phyloP scores from a whole-genome alignment of 2,113 vertebrate genomes.

The Ranitomeya imitator region DNA sequence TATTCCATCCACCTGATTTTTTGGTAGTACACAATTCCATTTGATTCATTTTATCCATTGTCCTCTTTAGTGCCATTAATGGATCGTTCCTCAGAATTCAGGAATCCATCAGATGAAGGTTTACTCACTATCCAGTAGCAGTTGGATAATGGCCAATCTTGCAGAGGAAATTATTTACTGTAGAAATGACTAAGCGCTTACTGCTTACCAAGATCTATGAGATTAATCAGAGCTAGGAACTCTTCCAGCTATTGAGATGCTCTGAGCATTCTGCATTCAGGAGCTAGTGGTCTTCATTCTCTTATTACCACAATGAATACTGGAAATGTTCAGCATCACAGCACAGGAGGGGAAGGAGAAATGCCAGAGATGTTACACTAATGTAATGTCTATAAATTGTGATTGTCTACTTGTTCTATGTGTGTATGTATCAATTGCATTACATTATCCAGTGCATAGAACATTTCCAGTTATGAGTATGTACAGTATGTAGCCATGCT shows the following conservation, averaged over 20 bases:
- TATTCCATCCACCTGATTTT: neutral
- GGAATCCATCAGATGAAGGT: conserved; percentile 5
- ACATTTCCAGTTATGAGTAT: no score
- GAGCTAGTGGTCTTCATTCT: neutral
- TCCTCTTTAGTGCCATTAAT: neutral
- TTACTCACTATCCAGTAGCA: neutral
- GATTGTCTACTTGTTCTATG: neutral
- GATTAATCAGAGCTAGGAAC: conserved; percentile 24
- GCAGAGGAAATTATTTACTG: conserved; percentile 35
- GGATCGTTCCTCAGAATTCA: neutral
- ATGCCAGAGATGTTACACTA: neutral
- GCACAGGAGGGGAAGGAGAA: neutral
- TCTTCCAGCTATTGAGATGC: neutral
- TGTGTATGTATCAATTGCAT: no score
- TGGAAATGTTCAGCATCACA: neutral
- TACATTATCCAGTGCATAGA: no score
- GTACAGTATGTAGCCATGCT: no score
- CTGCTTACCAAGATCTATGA: conserved; percentile 28
- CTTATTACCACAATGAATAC: neutral
- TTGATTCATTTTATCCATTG: neutral
- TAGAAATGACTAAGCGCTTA: conserved; percentile 37
- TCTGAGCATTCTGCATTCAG: neutral
- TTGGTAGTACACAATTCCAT: neutral
- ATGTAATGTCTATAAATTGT: neutral
- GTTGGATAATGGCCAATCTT: conserved; percentile 27